Evolutionary conservation across 2,888 invertebrate species (phyloP).

Genomic region (Carcina quercana): DNA sequence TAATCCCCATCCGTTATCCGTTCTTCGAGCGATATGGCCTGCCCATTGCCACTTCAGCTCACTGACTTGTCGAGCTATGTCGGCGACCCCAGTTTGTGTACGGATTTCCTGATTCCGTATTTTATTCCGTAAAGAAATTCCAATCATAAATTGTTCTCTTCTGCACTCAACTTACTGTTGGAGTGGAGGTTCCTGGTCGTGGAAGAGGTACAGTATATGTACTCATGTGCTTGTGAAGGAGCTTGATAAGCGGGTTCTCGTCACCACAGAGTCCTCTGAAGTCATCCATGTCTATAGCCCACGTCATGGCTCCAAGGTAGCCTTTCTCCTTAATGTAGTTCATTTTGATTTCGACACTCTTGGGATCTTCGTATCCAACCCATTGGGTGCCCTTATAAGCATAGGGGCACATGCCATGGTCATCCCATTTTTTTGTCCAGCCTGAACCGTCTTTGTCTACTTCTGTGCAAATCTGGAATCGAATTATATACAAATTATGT

Average conservation of each 20-base stretch:
- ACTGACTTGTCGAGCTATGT: no score
- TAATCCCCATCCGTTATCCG: no score
- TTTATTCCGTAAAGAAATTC: no score
- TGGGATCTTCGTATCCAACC: constrained; percentile 91
- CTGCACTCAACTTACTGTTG: constrained; percentile 81
- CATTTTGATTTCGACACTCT: constrained; percentile 91
- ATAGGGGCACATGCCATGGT: constrained; percentile 87
- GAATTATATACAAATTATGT: no score
- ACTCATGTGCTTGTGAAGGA: constrained; percentile 83
- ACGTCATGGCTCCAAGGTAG: constrained; percentile 89
- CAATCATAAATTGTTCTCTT: no score
- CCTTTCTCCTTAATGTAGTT: constrained; percentile 89
- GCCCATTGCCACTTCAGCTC: no score
- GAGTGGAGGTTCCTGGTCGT: constrained; percentile 75
- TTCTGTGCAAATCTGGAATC: constrained; percentile 84
- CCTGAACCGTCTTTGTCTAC: constrained; percentile 79
- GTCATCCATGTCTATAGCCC: constrained; percentile 96
- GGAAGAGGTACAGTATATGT: constrained; percentile 81
- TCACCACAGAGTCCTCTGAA: constrained; percentile 88
- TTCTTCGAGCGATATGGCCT: no score
- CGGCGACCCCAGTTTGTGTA: no score
- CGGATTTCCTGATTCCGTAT: no score
- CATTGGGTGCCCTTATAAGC: constrained; percentile 91
- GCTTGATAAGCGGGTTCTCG: constrained; percentile 82
- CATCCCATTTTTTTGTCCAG: constrained; percentile 91